Percentiles rank a stretch among this genome's conserved stretches.
These are phyloP conservation scores for Meteorus colon DNA, from an alignment of 2,888 invertebrate genomes.

Conservation along the genomic window DNA sequence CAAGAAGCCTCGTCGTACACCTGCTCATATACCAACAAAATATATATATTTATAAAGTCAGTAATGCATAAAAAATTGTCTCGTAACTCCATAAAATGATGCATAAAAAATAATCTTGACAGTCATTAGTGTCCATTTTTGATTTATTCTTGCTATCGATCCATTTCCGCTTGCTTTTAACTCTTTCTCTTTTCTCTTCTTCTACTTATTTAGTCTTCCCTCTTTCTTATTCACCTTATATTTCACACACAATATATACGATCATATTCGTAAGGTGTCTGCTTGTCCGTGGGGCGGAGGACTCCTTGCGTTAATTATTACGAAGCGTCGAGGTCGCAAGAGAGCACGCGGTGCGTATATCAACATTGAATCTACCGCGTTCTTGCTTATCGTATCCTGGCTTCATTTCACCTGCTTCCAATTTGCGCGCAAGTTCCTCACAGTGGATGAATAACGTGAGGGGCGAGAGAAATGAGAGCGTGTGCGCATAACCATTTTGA, in stretches of 20 bases:
- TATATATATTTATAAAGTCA: slow-evolving; percentile 17
- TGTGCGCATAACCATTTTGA: neutral
- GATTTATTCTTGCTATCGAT: slow-evolving; percentile 48
- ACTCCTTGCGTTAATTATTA: slow-evolving; percentile 19
- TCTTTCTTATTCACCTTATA: neutral
- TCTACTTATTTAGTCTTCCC: slow-evolving; percentile 4
- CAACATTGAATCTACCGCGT: slow-evolving; percentile 37
- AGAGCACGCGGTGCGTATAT: slow-evolving; percentile 29
- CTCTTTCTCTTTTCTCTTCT: neutral
- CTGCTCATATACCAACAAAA: slow-evolving; percentile 41
- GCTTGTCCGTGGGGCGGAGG: slow-evolving; percentile 36
- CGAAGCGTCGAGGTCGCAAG: slow-evolving; percentile 11
- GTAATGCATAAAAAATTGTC: slow-evolving; percentile 24
- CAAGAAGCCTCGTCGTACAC: slow-evolving; percentile 38
- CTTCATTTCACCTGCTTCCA: slow-evolving; percentile 52
- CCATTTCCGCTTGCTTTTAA: neutral
- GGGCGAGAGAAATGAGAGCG: neutral
- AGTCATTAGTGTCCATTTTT: slow-evolving; percentile 48
- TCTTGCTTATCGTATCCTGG: slow-evolving; percentile 38
- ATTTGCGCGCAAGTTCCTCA: slow-evolving; percentile 43
- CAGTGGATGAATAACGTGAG: slow-evolving; percentile 16
- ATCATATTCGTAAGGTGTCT: slow-evolving; percentile 28
- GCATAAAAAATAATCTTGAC: slow-evolving; percentile 27
- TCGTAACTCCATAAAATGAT: neutral
- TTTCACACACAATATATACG: neutral